These are phyloP conservation scores for Acrobasis consociella DNA, from an alignment of 2,888 invertebrate species.

Conservation along the genomic window DNA sequence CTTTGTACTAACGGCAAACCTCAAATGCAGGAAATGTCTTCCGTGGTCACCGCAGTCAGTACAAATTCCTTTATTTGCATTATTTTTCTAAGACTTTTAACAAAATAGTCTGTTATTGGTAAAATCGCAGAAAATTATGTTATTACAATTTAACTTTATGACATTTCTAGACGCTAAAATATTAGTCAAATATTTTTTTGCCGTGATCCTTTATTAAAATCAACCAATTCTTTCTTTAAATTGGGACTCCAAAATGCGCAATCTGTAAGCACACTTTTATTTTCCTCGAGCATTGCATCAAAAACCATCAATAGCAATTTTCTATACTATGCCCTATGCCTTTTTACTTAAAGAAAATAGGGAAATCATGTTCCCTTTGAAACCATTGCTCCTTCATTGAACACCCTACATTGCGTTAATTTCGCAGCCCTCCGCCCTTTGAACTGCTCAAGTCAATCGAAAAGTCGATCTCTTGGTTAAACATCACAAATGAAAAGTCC, in stretches of 20 bases:
- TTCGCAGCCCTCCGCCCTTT: conserved; percentile 71
- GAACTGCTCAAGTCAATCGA: conserved; percentile 80
- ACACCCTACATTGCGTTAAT: conserved; percentile 77
- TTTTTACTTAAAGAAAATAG: conserved; percentile 68
- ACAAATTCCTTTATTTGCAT: too few relatives aligned
- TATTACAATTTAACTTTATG: too few relatives aligned
- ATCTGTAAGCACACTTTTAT: background rate
- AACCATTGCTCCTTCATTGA: conserved; percentile 67
- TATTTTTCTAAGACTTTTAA: too few relatives aligned
- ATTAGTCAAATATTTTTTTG: too few relatives aligned
- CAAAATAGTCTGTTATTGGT: too few relatives aligned
- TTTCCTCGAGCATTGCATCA: background rate
- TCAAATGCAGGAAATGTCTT: too few relatives aligned
- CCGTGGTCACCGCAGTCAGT: too few relatives aligned
- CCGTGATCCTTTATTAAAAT: too few relatives aligned
- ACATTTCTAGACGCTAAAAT: too few relatives aligned
- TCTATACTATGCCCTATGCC: conserved; percentile 47
- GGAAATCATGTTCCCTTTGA: conserved; percentile 74
- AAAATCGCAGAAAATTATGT: too few relatives aligned
- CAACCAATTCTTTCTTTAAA: background rate
- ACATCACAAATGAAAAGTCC: conserved; percentile 80
- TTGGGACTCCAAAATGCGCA: too few relatives aligned
- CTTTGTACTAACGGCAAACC: too few relatives aligned
- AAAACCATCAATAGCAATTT: conserved; percentile 33
- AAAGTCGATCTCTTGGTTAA: conserved; percentile 80